Base-by-base conservation (phyloP, 2,113 vertebrate species). In the Irena cyanogastra region DNA sequence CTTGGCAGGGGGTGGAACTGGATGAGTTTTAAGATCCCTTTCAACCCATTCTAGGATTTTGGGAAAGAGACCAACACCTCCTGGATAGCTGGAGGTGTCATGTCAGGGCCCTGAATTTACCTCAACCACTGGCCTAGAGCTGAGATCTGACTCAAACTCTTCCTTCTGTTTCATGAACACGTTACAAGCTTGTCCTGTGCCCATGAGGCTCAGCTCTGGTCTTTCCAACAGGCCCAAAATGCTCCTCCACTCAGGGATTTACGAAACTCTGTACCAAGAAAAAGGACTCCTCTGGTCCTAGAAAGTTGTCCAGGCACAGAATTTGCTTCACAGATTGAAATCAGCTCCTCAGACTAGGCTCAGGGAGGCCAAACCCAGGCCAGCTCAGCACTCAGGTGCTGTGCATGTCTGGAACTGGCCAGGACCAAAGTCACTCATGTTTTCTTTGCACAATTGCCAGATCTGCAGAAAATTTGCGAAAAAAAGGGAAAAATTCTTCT, bases 111-210 rank as follows among this genome's bases (percentile, higher is more conserved):
- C 22, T 49, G 63, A 83, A 61, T 83, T 63, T 61, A 63, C 63
- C 35, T 77, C 47, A 35, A 1, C 14, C 63, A 35, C 45, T 26
- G 70, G n/a, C 41, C 87, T 41, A 35, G 87, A 76, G 87, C 54
- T 83, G 71, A 77, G 71, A 61, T 63, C 49, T n/a, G 54, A 16
- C 82, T 86, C 57, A 59, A 44, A 16, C 28, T 44, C 27, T 33
- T 39, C 20, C 16, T 59, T 33, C 31, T 22, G 37, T 7, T n/a
- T 22, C 18, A 15, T 5, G 11, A 50, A 28, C 1, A 1, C 0
- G 1, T 50, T 69, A 53, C 44, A 66, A 39, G 54, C 0, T 0
- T 28, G 54, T n/a, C n/a, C 68, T 50, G 11, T 5, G 1, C 18
- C 35, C 0, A 0, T 11, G 2, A 74, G 44, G 75, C 11, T 90